These are phyloP conservation scores for Spodoptera picta DNA, from an alignment of 2,888 invertebrate species.

Conservation along the genomic window DNA sequence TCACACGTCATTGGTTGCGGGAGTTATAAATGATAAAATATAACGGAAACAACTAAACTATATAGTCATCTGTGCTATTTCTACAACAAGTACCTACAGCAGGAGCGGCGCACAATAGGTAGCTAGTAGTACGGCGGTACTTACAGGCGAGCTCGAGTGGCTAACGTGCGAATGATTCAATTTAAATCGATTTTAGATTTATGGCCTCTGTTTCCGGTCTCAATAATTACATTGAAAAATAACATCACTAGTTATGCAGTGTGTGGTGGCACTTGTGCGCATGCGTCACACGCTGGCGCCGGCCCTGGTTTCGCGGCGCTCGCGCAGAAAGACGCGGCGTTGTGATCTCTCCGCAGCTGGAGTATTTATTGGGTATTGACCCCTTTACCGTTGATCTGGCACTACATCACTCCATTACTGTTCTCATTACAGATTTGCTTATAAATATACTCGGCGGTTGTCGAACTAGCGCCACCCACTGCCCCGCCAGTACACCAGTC, in stretches of 20 bases:
- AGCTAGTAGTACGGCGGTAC: background rate
- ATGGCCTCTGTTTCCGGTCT: constrained; percentile 51
- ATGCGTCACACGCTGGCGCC: constrained; percentile 58
- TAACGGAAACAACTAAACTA: constrained; percentile 47
- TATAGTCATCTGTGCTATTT: constrained; percentile 20
- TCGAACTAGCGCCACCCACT: background rate
- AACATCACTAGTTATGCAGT: constrained; percentile 32
- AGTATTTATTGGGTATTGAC: constrained; percentile 63
- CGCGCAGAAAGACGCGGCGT: constrained; percentile 53
- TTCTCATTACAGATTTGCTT: constrained; percentile 31
- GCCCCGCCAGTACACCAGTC: background rate
- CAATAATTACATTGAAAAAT: constrained; percentile 55
- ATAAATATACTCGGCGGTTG: constrained; percentile 41
- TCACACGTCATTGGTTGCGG: too few species aligned
- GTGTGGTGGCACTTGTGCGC: constrained; percentile 48
- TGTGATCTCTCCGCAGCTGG: constrained; percentile 24
- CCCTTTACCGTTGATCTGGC: constrained; percentile 57
- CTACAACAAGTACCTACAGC: constrained; percentile 1
- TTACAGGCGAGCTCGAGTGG: constrained; percentile 18
- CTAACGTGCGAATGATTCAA: constrained; percentile 51
- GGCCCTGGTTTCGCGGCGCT: constrained; percentile 13
- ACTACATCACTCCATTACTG: constrained; percentile 49
- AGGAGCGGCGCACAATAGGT: too few species aligned
- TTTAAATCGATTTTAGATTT: constrained; percentile 48
- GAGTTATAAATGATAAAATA: background rate